Base-by-base conservation (phyloP, 2,113 vertebrate species). In the Aplodontia rufa region DNA sequence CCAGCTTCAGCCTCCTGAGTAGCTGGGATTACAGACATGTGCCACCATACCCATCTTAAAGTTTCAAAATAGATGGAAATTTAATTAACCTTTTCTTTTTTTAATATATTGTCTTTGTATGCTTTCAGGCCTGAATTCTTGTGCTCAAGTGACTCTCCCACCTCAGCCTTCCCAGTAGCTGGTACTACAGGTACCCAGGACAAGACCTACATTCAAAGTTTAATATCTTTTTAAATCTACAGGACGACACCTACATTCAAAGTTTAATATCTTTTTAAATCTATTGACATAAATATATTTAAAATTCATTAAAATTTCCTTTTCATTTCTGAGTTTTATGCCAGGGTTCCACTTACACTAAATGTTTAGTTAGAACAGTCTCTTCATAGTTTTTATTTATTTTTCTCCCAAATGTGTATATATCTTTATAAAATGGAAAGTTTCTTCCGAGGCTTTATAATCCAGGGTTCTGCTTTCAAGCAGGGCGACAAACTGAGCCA, bases 351-450 rank as follows among this genome's bases (percentile, higher is more conserved):
- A 71, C 42, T 79, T 60, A 83, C 42, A 55, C 12, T 55, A 19
- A 22, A 42, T 62, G 20, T 68, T 81, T 88, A 62, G 85, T 14
- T 42, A 81, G 35, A 90, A 14, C 19, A 30, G 6, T n/a, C 16
- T 68, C 32, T 24, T 42, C 53, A 35, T 4, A n/a, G 6, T n/a
- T 83, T 58, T 53, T 45, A 5, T 62, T 49, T 81, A 55, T 91
- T 91, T 53, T 32, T 20, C 81, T 79, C 81, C 79, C 40, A 62
- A 66, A 42, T 40, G 66, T 80, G 22, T 74, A 9, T 49, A 64
- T 74, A 64, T 86, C 87, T 96, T 74, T 79, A 58, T 79, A 79
- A 74, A 92, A 88, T 79, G 40, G 35, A 92, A 62, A 64, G 1
- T 55, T 53, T 75, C 81, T 88, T 93, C 37, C 32, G 66, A 87